Percentiles rank a stretch among this genome's conserved stretches.
These are phyloP conservation scores for Lepisosteus oculatus DNA, from an alignment of 2,113 vertebrate species.

Conservation along the genomic window DNA sequence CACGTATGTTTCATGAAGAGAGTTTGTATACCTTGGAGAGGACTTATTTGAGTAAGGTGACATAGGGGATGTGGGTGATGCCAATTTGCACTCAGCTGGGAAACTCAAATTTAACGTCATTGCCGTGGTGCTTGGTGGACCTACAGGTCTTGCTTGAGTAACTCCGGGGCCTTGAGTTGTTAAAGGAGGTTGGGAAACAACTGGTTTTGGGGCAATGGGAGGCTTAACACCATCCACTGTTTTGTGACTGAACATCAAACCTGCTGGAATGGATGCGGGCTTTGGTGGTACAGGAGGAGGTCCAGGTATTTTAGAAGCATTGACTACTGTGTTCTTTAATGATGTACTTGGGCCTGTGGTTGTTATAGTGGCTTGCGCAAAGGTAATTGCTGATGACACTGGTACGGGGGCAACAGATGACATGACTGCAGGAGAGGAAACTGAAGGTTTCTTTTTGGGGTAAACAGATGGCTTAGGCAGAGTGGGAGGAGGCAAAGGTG, in stretches of 20 bases:
- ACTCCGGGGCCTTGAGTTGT: constrained; percentile 68
- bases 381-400: constrained; percentile 30
- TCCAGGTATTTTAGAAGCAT: constrained; percentile 64
- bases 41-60: constrained; percentile 82
- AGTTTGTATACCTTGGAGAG: constrained; percentile 78
- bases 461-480: constrained; percentile 70
- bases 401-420: constrained; percentile 29
- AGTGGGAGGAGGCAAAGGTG: constrained; percentile 66
- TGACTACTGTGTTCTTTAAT: constrained; percentile 54
- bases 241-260: constrained; percentile 85
- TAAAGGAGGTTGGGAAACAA: constrained; percentile 64
- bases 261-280: constrained; percentile 83
- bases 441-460: constrained; percentile 68
- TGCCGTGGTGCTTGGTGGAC: constrained; percentile 69
- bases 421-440: constrained; percentile 57
- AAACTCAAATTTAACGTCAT: constrained; percentile 83
- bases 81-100: constrained; percentile 75
- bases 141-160: constrained; percentile 69
- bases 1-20: constrained; percentile 86
- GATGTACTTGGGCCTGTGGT: constrained; percentile 40
- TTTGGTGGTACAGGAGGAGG: constrained; percentile 94
- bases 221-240: constrained; percentile 78
- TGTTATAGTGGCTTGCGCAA: constrained; percentile 45
- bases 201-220: constrained; percentile 83
- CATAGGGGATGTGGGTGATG: constrained; percentile 87